Percentiles rank a stretch among this genome's conserved stretches.
Conservation (phyloP, 2,113 vertebrate genomes). For the Cochlearius cochlearius region DNA sequence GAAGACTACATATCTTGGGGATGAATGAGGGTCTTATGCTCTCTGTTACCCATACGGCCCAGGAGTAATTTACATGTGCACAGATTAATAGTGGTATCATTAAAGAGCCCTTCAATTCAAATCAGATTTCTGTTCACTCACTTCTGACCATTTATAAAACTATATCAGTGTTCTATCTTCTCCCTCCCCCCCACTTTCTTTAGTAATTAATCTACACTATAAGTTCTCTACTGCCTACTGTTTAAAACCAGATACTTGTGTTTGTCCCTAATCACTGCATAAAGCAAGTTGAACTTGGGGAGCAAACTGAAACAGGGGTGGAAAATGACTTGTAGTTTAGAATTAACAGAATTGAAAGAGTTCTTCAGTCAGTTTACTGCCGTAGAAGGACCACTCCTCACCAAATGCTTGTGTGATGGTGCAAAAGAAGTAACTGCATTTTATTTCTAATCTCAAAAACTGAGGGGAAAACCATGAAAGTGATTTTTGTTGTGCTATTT, state of each 20-base stretch:
- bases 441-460: neutral
- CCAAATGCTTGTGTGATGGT: fast-evolving
- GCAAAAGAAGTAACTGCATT: neutral
- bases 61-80: neutral
- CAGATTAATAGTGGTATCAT: neutral
- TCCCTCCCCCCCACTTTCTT: neutral
- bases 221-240: neutral
- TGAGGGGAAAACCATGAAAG: neutral
- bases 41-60: neutral
- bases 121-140: neutral
- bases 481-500: neutral
- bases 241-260: neutral
- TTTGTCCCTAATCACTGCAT: neutral
- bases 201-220: neutral
- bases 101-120: neutral
- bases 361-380: neutral
- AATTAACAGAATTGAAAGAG: neutral
- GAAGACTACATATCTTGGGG: neutral
- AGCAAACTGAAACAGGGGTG: neutral
- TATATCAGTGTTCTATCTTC: neutral
- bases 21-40: neutral
- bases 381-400: neutral
- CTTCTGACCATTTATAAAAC: neutral
- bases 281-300: neutral
- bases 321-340: neutral